Evolutionary conservation across 2,113 vertebrate species (phyloP).

Genomic region (Pterocles orientalis): DNA sequence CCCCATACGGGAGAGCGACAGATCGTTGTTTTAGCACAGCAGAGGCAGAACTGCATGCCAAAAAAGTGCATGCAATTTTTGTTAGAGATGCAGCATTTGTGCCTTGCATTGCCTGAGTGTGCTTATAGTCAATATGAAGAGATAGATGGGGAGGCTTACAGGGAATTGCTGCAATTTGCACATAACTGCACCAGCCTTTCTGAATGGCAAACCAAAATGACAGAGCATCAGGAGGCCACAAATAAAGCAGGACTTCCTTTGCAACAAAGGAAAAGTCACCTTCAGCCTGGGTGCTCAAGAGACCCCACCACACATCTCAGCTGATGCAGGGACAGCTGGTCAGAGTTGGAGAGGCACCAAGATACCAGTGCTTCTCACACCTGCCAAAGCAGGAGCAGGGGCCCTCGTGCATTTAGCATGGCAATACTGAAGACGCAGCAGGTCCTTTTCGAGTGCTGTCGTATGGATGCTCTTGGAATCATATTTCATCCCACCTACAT

Average conservation of each 20-base stretch:
- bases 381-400: neutral
- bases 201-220: accelerated
- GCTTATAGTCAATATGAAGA: neutral
- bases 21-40: neutral
- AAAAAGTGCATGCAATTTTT: accelerated
- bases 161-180: neutral
- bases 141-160: neutral
- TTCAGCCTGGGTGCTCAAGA: accelerated
- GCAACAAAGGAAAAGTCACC: neutral
- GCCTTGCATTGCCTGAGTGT: accelerated
- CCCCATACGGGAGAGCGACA: neutral
- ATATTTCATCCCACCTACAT: neutral
- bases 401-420: accelerated
- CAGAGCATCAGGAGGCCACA: neutral
- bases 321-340: neutral
- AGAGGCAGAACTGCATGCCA: neutral
- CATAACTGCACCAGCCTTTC: neutral
- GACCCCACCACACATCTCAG: neutral
- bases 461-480: neutral
- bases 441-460: neutral
- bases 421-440: neutral
- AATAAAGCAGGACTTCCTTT: neutral
- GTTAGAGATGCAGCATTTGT: neutral
- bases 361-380: neutral
- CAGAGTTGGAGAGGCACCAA: neutral